Conservation (phyloP, 2,113 vertebrate species). For the Poicephalus meyeri region DNA sequence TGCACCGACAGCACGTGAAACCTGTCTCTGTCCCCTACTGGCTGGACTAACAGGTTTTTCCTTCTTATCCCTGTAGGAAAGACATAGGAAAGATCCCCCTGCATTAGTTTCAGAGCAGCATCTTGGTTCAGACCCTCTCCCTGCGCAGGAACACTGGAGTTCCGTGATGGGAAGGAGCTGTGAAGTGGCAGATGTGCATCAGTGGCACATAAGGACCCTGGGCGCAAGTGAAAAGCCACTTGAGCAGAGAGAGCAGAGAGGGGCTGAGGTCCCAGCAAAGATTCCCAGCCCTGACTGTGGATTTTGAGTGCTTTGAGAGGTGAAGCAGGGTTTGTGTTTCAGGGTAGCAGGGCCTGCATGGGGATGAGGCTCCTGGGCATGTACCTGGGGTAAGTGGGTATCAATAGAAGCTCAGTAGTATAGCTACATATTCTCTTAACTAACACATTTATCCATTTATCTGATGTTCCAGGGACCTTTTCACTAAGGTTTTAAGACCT, state of each 20-base stretch:
- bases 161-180: not conserved
- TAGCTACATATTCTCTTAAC: rapidly evolving
- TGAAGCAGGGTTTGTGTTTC: not conserved
- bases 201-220: not conserved
- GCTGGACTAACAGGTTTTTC: not conserved
- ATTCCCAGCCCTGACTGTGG: not conserved
- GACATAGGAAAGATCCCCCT: not conserved
- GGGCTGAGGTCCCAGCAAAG: not conserved
- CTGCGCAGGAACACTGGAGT: not conserved
- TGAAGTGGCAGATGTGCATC: not conserved
- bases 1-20: not conserved
- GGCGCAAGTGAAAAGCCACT: not conserved
- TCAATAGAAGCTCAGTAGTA: not conserved
- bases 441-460: not conserved
- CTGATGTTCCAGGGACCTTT: not conserved
- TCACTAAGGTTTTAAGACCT: not conserved
- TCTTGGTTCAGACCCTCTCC: not conserved
- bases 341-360: not conserved
- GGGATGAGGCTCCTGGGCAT: not conserved
- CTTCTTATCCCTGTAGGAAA: not conserved
- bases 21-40: not conserved
- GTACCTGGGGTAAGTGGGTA: not conserved
- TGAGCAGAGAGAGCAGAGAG: not conserved
- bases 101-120: not conserved
- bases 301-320: not conserved